phyloP scores from a whole-genome alignment of 2,888 invertebrate species.

The Cheilosia grossa region DNA sequence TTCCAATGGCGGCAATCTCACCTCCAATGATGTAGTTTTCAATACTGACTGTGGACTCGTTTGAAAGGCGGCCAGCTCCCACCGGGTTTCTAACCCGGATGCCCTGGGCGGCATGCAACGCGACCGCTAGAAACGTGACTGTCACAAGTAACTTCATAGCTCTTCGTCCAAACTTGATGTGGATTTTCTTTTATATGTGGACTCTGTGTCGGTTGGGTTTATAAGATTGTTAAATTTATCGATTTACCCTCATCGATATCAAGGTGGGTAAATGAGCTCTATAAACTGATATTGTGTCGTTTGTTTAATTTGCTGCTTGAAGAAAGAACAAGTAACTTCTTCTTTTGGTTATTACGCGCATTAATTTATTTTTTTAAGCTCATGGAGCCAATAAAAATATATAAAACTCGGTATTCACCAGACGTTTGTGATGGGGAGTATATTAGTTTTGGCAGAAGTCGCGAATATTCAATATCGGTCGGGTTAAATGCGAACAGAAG shows the following conservation, averaged over 20 bases:
- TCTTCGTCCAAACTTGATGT: background rate
- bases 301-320: background rate
- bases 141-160: constrained; percentile 55
- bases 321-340: background rate
- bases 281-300: constrained; percentile 1
- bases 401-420: too few species aligned
- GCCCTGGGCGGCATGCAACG: constrained; percentile 26
- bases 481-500: too few species aligned
- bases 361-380: background rate
- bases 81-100: constrained; percentile 25
- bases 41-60: background rate
- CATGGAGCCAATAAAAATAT: constrained; percentile 3
- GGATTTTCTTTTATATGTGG: constrained; percentile 58
- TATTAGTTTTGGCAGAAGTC: too few species aligned
- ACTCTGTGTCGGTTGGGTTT: constrained; percentile 10
- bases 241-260: constrained; percentile 20
- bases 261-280: constrained; percentile 23
- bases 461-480: too few species aligned
- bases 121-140: constrained; percentile 24
- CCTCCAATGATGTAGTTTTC: constrained; percentile 79
- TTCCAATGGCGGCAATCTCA: constrained; percentile 74
- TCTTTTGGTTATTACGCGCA: constrained; percentile 16
- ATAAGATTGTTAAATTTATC: constrained; percentile 48
- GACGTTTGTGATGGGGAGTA: too few species aligned
- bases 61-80: background rate